Percentiles rank a stretch among this genome's conserved stretches.
These are phyloP conservation scores for Isoperla grammatica DNA, from an alignment of 2,888 invertebrate species.

Conservation along the genomic window DNA sequence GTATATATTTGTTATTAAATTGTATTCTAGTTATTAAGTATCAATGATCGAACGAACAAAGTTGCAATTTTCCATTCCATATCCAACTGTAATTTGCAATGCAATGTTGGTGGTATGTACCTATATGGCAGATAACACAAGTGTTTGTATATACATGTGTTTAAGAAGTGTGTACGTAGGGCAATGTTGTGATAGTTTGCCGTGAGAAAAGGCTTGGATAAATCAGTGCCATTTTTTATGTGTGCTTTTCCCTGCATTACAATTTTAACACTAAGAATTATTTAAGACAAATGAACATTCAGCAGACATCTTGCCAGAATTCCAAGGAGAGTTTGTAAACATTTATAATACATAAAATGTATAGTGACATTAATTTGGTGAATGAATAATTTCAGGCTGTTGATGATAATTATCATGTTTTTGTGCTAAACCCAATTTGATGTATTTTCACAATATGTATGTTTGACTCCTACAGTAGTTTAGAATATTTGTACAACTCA, in stretches of 20 bases:
- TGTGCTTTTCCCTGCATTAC: conserved; percentile 12
- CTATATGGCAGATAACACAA: neutral
- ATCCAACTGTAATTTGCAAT: conserved; percentile 15
- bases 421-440: conserved; percentile 11
- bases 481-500: conserved; percentile 3
- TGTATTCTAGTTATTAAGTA: conserved; percentile 23
- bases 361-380: neutral
- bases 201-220: conserved; percentile 9
- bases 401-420: conserved; percentile 8
- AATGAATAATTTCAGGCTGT: conserved; percentile 4
- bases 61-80: conserved; percentile 27
- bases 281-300: neutral
- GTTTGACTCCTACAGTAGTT: conserved; percentile 18
- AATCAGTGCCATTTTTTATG: conserved; percentile 14
- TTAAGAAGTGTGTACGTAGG: neutral
- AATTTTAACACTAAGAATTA: conserved; percentile 12
- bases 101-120: conserved; percentile 7
- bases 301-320: conserved; percentile 9
- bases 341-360: conserved; percentile 8
- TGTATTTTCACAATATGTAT: conserved; percentile 19
- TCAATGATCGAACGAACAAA: conserved; percentile 9
- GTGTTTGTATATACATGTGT: conserved; percentile 5
- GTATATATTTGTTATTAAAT: conserved; percentile 29
- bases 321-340: conserved; percentile 10
- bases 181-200: conserved; percentile 21